Base-by-base conservation (phyloP, 1,140 invertebrate genomes). In the Oedothorax gibbosus region DNA sequence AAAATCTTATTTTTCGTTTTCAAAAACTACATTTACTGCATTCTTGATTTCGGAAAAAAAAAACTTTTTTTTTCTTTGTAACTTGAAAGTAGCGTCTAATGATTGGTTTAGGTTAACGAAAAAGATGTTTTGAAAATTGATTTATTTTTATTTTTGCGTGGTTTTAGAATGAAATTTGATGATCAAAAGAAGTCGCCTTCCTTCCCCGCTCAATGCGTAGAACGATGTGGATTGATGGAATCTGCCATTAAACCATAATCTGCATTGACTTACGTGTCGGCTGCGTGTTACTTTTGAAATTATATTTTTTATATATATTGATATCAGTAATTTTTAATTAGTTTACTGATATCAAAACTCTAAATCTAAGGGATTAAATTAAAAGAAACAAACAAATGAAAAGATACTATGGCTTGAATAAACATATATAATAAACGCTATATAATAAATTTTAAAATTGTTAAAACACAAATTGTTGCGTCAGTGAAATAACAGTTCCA, bases 1-100 rank as follows among this genome's bases (percentile, higher is more conserved):
- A 76, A 84, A 84, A 84, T 71, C 81, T 84, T 84, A 84, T 84
- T 84, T 84, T 84, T 84, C 81, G 35, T 57, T 84, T 76, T 51
- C 71, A 84, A 84, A 84, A 84, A 84, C 65, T 81, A 66, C 66
- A 65, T 81, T 56, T 81, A 65, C 64, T 21, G 77, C 62, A 53
- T 71, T 60, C 54, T 51, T 51, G 50, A 35, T 35, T 15, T 62
- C 54, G 9, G 14, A n/a, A 21, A 79, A 54, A 78, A 35, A 53
- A 71, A 68, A 66, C 53, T 68, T 68, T 54, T 75, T 57, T 0
- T 57, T 54, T 35, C 18, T 10, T 18, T 35, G 5, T 75, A n/a
- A n/a, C 21, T 14, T 5, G 10, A 21, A 11, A 60, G 57, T 49
- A 56, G 72, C 64, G 64, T 15, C 54, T 10, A 20, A 20, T 57